phyloP scores from a whole-genome alignment of 2,113 vertebrate genomes.

The Eublepharis macularius region DNA sequence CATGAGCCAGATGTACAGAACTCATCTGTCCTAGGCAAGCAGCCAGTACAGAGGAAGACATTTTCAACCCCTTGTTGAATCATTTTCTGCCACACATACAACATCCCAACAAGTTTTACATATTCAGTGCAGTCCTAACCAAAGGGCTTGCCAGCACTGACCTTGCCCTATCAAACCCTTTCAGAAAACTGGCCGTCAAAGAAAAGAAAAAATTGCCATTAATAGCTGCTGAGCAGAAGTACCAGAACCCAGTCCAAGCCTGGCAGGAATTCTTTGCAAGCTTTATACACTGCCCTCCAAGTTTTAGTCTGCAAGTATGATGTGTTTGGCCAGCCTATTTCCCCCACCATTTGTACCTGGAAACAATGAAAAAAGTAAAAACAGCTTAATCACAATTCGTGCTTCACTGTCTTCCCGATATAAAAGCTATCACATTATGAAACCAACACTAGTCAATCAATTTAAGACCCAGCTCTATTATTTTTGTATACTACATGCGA shows the following conservation, averaged over 20 bases:
- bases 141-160: not conserved
- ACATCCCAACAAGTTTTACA: not conserved
- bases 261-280: not conserved
- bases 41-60: not conserved
- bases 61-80: not conserved
- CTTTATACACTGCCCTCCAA: not conserved
- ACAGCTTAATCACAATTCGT: not conserved
- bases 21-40: conserved; percentile 6
- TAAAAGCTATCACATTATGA: not conserved
- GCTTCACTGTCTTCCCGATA: not conserved
- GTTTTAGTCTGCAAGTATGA: not conserved
- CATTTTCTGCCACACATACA: not conserved
- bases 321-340: not conserved
- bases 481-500: not conserved
- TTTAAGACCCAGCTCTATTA: no score
- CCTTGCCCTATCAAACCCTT: not conserved
- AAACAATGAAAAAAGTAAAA: not conserved
- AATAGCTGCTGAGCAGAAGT: not conserved
- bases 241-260: not conserved
- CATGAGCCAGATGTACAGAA: not conserved
- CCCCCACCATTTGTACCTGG: not conserved
- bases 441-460: no score
- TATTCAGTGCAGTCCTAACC: not conserved
- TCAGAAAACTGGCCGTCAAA: not conserved
- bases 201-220: no score